Percentiles rank a stretch among this genome's conserved stretches.
phyloP scores from a whole-genome alignment of 2,113 vertebrate genomes.

The Cervus canadensis region DNA sequence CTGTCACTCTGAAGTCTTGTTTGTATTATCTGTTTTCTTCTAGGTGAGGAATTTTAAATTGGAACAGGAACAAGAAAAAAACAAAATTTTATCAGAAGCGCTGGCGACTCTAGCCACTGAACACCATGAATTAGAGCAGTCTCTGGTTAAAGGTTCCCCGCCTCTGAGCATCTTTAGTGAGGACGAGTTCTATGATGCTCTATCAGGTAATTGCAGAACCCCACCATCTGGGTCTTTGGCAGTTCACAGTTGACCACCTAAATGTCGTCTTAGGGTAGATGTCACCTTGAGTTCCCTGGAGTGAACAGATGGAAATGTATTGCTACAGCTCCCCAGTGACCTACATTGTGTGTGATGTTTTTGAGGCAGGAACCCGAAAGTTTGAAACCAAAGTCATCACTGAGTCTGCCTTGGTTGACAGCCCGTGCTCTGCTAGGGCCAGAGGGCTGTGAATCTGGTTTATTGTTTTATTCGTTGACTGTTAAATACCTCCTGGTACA shows the following conservation, averaged over 20 bases:
- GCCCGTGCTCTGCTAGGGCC: not conserved
- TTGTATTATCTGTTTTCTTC: constrained; percentile 78
- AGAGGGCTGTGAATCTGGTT: not conserved
- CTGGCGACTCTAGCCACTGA: constrained; percentile 90
- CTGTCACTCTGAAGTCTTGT: constrained; percentile 69
- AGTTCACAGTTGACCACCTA: not conserved
- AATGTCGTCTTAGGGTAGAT: not conserved
- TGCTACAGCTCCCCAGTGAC: not conserved
- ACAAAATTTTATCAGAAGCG: constrained; percentile 93
- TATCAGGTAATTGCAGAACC: constrained; percentile 88
- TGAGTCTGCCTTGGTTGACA: not conserved
- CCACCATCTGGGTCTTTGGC: not conserved
- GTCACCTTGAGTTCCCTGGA: not conserved
- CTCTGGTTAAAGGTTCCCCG: constrained; percentile 82
- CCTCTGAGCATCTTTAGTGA: constrained; percentile 84
- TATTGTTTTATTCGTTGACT: not conserved
- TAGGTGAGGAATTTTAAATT: constrained; percentile 93
- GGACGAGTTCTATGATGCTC: constrained; percentile 93
- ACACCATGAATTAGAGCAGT: constrained; percentile 89
- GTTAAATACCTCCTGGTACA: not conserved
- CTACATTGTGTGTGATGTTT: not conserved
- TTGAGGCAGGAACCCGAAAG: not conserved
- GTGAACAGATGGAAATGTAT: not conserved
- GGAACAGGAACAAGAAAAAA: constrained; percentile 95
- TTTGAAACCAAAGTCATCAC: not conserved